Evolutionary conservation across 1,140 invertebrate species (phyloP).

Genomic region (Leptinotarsa defecta): DNA sequence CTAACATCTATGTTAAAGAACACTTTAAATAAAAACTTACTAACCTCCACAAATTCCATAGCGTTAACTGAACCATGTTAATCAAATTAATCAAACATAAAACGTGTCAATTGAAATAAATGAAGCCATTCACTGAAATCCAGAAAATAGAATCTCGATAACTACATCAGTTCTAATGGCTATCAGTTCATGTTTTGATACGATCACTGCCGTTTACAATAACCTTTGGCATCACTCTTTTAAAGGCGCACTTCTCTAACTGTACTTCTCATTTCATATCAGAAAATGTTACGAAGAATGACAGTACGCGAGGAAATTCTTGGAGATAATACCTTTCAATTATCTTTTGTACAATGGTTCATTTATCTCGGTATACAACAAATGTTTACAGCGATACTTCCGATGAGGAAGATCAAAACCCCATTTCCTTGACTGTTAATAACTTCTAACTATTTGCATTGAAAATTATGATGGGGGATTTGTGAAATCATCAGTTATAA

Average conservation of each 20-base stretch:
- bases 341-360: not conserved
- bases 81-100: not conserved
- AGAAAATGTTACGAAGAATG: not conserved
- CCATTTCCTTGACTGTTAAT: not conserved
- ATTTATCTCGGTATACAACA: not conserved
- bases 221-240: slow-evolving; percentile 3
- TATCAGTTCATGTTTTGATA: not conserved
- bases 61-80: slow-evolving; percentile 29
- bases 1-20: too few species aligned
- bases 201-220: not conserved
- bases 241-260: not conserved
- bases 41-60: slow-evolving; percentile 33
- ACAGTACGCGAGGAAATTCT: not conserved
- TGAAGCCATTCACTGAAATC: slow-evolving; percentile 2
- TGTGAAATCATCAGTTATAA: too few species aligned
- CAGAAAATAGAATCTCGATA: not conserved
- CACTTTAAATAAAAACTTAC: slow-evolving; percentile 1
- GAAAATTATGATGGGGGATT: too few species aligned
- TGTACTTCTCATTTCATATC: not conserved
- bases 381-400: not conserved
- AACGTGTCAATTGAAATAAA: not conserved
- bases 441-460: too few species aligned
- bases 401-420: not conserved
- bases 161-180: not conserved
- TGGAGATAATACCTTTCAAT: not conserved